Percentiles rank a stretch among this genome's conserved stretches.
These are phyloP conservation scores for Troides oblongomaculatus DNA, from an alignment of 2,888 invertebrate species.

Conservation along the genomic window DNA sequence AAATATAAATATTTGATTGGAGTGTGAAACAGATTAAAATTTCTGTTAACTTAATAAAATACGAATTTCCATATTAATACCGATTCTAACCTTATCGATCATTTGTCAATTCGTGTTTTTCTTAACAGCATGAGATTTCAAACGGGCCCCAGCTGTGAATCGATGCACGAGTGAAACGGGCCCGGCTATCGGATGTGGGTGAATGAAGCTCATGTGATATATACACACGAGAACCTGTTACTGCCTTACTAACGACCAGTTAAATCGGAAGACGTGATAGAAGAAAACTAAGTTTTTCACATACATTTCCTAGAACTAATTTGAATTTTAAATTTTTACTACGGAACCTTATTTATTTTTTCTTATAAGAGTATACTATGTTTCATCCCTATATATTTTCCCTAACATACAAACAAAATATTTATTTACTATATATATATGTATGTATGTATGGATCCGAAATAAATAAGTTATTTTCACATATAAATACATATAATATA, in stretches of 20 bases:
- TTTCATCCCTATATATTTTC: too few species aligned
- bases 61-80: not conserved
- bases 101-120: not conserved
- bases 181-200: constrained; percentile 2
- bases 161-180: constrained; percentile 11
- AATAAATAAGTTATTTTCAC: too few species aligned
- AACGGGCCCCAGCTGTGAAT: not conserved
- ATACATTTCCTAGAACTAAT: too few species aligned
- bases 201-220: not conserved
- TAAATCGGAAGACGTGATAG: not conserved
- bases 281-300: too few species aligned
- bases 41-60: not conserved
- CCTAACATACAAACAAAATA: too few species aligned
- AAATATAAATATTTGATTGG: not conserved
- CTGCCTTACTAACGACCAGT: not conserved
- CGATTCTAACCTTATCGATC: not conserved
- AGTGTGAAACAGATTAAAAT: not conserved
- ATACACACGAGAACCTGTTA: constrained; percentile 15
- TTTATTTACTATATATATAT: too few species aligned
- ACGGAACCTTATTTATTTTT: too few species aligned
- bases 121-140: not conserved
- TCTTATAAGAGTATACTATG: too few species aligned
- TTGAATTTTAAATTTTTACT: too few species aligned
- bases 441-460: too few species aligned
- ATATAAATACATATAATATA: too few species aligned